These are phyloP conservation scores for Larimichthys crocea DNA, from an alignment of 2,113 vertebrate genomes.

Conservation along the genomic window DNA sequence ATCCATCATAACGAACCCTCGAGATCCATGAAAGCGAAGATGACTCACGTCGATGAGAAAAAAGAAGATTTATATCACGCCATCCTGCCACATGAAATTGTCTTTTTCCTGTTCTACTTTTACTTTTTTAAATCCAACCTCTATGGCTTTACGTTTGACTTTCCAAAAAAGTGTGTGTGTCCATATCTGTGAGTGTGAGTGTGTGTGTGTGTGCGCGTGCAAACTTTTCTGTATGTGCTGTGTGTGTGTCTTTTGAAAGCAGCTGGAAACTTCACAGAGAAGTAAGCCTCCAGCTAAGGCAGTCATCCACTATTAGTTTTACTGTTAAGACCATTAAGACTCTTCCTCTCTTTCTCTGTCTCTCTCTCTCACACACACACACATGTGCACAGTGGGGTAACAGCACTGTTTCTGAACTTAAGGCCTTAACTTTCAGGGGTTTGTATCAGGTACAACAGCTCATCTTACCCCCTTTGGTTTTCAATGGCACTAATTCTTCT, in stretches of 20 bases:
- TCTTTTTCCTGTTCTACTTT: slow-evolving; percentile 42
- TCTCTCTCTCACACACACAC: slow-evolving; percentile 1
- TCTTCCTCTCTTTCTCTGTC: slow-evolving; percentile 27
- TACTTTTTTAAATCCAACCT: slow-evolving; percentile 10
- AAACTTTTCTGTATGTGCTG: slow-evolving; percentile 16
- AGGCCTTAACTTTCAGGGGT: slow-evolving; percentile 23
- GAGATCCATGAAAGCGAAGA: slow-evolving; percentile 53
- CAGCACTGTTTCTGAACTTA: slow-evolving; percentile 29
- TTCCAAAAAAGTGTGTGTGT: slow-evolving; percentile 28
- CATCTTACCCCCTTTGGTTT: slow-evolving; percentile 28
- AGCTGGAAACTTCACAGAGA: slow-evolving; percentile 76
- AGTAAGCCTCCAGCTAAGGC: slow-evolving; percentile 63
- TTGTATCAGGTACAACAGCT: slow-evolving; percentile 28
- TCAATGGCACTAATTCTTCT: slow-evolving; percentile 16
- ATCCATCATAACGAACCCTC: slow-evolving; percentile 50
- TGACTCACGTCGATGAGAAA: slow-evolving; percentile 42
- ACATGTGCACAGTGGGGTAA: slow-evolving; percentile 14
- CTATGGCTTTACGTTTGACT: slow-evolving; percentile 21
- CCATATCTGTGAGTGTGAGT: slow-evolving; percentile 1
- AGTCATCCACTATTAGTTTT: slow-evolving; percentile 83
- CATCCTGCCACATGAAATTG: slow-evolving; percentile 27
- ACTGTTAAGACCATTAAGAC: slow-evolving; percentile 85
- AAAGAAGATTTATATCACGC: slow-evolving; percentile 46
- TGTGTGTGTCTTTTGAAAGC: slow-evolving; percentile 68
- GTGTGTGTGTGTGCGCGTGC: slow-evolving; percentile 8